phyloP scores from a whole-genome alignment of 2,888 invertebrate genomes.

The Apotomis turbidana region DNA sequence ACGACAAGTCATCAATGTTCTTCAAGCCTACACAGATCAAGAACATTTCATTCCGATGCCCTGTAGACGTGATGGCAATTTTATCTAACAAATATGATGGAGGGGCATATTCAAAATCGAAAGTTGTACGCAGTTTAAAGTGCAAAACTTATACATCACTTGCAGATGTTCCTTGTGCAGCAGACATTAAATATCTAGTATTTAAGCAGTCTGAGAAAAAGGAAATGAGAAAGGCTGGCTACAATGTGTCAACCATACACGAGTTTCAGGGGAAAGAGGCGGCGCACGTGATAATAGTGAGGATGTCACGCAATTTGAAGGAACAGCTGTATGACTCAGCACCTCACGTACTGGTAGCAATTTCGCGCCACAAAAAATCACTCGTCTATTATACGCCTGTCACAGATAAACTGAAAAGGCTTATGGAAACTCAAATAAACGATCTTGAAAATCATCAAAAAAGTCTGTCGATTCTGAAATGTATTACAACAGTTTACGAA shows the following conservation, averaged over 20 bases:
- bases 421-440: conserved; percentile 15
- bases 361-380: conserved; percentile 29
- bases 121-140: conserved; percentile 21
- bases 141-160: conserved; percentile 21
- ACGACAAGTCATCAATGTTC: conserved; percentile 23
- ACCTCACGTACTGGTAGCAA: conserved; percentile 31
- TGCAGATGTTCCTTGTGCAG: conserved; percentile 8
- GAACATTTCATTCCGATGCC: conserved; percentile 27
- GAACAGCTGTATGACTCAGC: conserved; percentile 13
- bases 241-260: conserved; percentile 22
- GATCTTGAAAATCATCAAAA: conserved; percentile 11
- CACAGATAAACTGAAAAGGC: conserved; percentile 5
- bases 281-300: conserved; percentile 22
- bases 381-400: conserved; percentile 37
- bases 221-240: conserved; percentile 30
- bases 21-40: conserved; percentile 12
- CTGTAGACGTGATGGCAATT: conserved; percentile 33
- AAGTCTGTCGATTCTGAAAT: background rate
- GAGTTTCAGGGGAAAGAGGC: no score
- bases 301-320: conserved; percentile 18
- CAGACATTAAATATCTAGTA: conserved; percentile 32
- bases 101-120: conserved; percentile 25
- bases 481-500: no score
- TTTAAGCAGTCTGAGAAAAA: conserved; percentile 38
- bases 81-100: conserved; percentile 28